Evolutionary conservation across 1,140 invertebrate species (phyloP).

Genomic region (Streblospio benedicti): DNA sequence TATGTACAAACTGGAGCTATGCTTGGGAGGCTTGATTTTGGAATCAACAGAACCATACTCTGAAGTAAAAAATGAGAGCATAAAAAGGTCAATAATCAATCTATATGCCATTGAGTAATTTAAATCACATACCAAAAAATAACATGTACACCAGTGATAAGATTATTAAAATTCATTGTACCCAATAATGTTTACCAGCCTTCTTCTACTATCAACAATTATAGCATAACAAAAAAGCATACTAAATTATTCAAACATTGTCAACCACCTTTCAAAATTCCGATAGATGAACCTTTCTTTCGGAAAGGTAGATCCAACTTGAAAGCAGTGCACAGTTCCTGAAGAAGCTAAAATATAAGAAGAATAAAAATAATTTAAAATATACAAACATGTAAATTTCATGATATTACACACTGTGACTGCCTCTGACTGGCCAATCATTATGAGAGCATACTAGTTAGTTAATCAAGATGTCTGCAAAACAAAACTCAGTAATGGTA

Average conservation of each 20-base stretch:
- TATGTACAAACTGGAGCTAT: conserved; percentile 68
- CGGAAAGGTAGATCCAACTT: conserved; percentile 68
- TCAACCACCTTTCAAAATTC: conserved; percentile 45
- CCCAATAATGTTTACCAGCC: too few relatives aligned
- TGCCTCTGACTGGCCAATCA: too few relatives aligned
- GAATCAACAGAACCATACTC: conserved; percentile 45
- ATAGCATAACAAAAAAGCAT: neutral
- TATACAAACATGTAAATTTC: too few relatives aligned
- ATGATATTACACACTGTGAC: too few relatives aligned
- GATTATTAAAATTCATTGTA: neutral
- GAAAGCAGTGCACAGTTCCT: conserved; percentile 72
- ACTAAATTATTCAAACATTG: neutral
- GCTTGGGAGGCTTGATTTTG: conserved; percentile 53
- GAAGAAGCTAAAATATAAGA: conserved; percentile 54
- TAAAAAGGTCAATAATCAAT: neutral
- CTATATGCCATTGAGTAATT: too few relatives aligned
- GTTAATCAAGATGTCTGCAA: too few relatives aligned
- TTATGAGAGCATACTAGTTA: too few relatives aligned
- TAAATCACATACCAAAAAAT: too few relatives aligned
- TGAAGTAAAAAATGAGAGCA: conserved; percentile 17
- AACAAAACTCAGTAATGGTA: too few relatives aligned
- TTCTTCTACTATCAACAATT: neutral
- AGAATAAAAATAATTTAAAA: conserved; percentile 8
- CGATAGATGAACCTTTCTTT: conserved; percentile 48
- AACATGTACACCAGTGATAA: neutral